Base-by-base conservation (phyloP, 2,888 invertebrate species). In the Gymnosoma rotundatum region DNA sequence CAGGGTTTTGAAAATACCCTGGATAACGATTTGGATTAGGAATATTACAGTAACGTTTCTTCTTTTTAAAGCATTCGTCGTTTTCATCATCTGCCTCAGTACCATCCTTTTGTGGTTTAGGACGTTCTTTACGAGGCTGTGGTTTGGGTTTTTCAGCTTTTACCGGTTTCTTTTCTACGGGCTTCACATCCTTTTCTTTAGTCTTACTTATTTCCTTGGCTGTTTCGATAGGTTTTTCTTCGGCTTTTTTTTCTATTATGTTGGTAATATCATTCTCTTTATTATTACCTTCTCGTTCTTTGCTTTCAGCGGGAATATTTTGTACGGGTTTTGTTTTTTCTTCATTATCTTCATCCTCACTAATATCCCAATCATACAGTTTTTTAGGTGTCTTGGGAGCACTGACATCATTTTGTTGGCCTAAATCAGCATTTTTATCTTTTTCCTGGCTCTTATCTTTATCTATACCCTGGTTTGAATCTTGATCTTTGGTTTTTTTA, bases 11-110 rank as follows among this genome's bases (percentile, higher is more conserved):
- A 2, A 85, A 87, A 73, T 88, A 90, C 4, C 90, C 88, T 0
- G 92, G 92, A 87, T 89, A 92, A n/a, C 66, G 60, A 80, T 88
- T 88, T 2, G 89, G 88, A 45, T 85, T 87, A n/a, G 88, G 88
- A 6, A 18, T 45, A 16, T 73, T 52, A 58, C 69, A 64, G 10
- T 52, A 73, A 20, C 18, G 50, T 73, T 58, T 36, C 1, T 45
- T 42, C 38, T 32, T 72, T 38, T 58, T 66, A 8, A 66, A 66
- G 48, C 10, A 66, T 16, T 83, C 72, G 4, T 83, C 82, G 18
- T 64, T 69, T 72, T 86, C 78, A 38, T 83, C 81, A 36, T 83
- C 80, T n/a, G 83, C 83, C 32, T 86, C 83, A 6, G 64, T 25
- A 25, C 78, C 81, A 78, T 81, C 80, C n/a, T 42, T 16, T 0